A percentile compares a stretch with the other conserved stretches of the same genome.
phyloP scores from a whole-genome alignment of 1,140 invertebrate species.

The Drosophila murphyi region DNA sequence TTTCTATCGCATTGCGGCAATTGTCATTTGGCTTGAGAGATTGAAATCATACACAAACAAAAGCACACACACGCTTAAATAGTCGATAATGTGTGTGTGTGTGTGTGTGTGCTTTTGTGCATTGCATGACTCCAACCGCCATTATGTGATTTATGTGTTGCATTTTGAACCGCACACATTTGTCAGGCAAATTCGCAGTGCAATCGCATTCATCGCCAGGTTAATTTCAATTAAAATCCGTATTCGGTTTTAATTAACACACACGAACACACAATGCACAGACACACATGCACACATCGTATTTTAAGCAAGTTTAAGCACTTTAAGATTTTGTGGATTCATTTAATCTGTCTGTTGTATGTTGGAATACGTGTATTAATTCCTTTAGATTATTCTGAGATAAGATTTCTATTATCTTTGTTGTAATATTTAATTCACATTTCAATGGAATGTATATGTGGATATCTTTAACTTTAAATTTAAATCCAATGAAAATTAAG shows the following conservation, averaged over 20 bases:
- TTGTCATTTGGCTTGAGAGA: conserved; percentile 78
- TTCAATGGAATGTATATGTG: not conserved
- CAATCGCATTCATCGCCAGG: conserved; percentile 56
- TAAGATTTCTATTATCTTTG: no score
- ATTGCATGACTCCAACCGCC: conserved; percentile 71
- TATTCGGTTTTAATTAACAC: conserved; percentile 68
- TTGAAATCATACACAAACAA: conserved; percentile 52
- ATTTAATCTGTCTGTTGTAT: conserved; percentile 8
- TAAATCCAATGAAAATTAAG: no score
- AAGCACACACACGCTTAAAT: conserved; percentile 10
- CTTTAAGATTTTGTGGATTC: conserved; percentile 7
- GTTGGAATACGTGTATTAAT: no score
- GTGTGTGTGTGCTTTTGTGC: conserved; percentile 12
- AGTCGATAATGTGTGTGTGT: conserved; percentile 2
- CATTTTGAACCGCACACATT: conserved; percentile 67
- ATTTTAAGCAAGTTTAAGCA: not conserved
- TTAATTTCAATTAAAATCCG: conserved; percentile 76
- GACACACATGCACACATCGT: conserved; percentile 5
- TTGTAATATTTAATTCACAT: no score
- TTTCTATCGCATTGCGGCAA: conserved; percentile 74
- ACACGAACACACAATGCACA: conserved; percentile 5
- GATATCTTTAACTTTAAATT: no score
- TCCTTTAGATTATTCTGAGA: no score
- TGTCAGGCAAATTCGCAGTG: conserved; percentile 56
- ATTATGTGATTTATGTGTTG: conserved; percentile 76